Evolutionary conservation across 2,888 invertebrate genomes (phyloP).

Genomic region (Philonicus albiceps): DNA sequence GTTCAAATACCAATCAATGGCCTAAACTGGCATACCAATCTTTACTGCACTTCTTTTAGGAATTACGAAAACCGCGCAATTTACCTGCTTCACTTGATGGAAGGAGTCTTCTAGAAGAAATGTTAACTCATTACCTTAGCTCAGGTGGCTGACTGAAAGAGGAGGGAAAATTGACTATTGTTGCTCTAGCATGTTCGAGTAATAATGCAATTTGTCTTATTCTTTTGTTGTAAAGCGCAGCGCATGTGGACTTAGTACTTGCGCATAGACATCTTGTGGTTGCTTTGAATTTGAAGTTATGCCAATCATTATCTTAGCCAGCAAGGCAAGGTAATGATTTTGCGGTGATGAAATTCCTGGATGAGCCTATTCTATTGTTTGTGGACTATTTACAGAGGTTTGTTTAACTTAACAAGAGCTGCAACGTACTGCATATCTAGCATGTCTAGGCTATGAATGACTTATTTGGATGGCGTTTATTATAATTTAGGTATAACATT

Average conservation of each 20-base stretch:
- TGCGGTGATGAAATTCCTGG: background rate
- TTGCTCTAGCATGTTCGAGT: background rate
- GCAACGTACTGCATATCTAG: background rate
- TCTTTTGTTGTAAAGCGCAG: background rate
- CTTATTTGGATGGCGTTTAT: background rate
- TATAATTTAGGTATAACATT: background rate
- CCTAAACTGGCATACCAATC: background rate
- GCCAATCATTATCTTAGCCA: background rate
- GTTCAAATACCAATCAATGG: background rate
- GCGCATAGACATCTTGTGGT: background rate
- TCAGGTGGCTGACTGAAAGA: background rate
- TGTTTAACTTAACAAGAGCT: background rate
- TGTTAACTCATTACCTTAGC: background rate
- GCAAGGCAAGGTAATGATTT: background rate
- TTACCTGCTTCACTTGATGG: background rate
- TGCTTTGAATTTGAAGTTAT: background rate
- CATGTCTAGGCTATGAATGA: background rate
- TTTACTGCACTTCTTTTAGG: background rate
- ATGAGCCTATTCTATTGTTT: background rate
- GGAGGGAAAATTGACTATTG: background rate
- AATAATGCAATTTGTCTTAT: background rate
- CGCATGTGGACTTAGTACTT: background rate
- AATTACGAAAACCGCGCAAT: background rate
- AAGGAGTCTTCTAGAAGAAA: background rate
- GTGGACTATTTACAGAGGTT: background rate